Evolutionary conservation across 2,888 invertebrate species (phyloP), one percentile per base, ranked within the genome.

Genomic region (Gymnosoma rotundatum): DNA sequence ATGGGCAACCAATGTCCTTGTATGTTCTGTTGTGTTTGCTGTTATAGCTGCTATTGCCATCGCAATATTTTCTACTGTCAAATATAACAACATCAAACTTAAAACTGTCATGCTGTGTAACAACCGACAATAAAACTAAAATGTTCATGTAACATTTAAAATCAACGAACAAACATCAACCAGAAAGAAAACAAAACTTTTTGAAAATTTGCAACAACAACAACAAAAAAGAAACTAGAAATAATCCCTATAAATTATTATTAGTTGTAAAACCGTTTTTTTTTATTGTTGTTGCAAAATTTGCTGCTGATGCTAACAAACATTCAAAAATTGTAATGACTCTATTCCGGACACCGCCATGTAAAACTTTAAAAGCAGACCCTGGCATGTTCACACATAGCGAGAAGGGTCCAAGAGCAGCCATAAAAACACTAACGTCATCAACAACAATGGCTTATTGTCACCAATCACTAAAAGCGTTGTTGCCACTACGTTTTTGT

Each of bases 41-140:
- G 16, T 21, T 60, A 36, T 36, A 60, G 52, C 42, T 76, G 58
- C 25, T 58, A 25, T 69, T 54, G 63, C 58, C 48, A 25, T 72
- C 60, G 78, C 45, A n/a, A 66, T 79, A 72, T 79, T 66, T 60
- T 72, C 58, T 52, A 42, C 67, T 79, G 73, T 73, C 79, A 73
- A 79, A 61, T 60, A 48, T 73, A 66, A 73, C 66, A 73, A 78
- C 72, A 78, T 72, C 61, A 78, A 83, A 70, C 78, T 64, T 56
- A 54, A 73, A 83, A 69, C 21, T 78, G 66, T 67, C 83, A 83
- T 83, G 73, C 83, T 78, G 78, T 78, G 78, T 64, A 73, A 74
- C 73, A 78, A 83, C 73, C 67, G 58, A 67, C 67, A 78, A 83
- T 78, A 78, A 78, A 83, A 73, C 69, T 74, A 66, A 75, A 82